A percentile compares a stretch with the other conserved stretches of the same genome.
Evolutionary conservation across 2,797 vertebrate genomes (phyloP).

Genomic region (Rhinoraja longicauda): DNA sequence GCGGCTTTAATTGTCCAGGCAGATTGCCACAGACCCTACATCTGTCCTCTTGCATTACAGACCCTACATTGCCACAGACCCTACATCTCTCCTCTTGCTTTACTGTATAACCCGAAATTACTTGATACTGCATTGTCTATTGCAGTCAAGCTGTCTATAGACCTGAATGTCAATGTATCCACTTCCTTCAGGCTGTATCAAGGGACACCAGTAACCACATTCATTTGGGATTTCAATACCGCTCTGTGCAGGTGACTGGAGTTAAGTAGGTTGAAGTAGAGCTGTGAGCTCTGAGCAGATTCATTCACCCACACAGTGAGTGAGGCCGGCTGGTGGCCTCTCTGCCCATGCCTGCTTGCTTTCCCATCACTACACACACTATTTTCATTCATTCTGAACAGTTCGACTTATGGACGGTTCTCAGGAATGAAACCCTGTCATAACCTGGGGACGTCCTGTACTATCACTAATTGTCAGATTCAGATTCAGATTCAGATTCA

Average conservation of each 20-base stretch:
- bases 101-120: not conserved
- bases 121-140: not conserved
- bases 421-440: no score
- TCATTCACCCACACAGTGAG: no score
- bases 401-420: no score
- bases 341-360: no score
- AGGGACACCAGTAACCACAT: not conserved
- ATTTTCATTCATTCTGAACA: no score
- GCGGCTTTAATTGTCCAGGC: not conserved
- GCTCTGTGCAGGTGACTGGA: not conserved
- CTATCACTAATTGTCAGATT: no score
- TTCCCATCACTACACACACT: no score
- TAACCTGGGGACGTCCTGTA: no score
- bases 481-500: no score
- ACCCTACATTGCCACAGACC: not conserved
- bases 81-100: not conserved
- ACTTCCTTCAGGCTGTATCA: not conserved
- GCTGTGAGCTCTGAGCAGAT: no score
- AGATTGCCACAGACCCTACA: not conserved
- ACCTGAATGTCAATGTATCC: not conserved
- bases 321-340: no score
- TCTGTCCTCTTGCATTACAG: not conserved
- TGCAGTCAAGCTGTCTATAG: not conserved
- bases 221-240: not conserved
- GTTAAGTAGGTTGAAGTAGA: not conserved